phyloP scores from a whole-genome alignment of 2,113 vertebrate species.

The Mustelus asterias region DNA sequence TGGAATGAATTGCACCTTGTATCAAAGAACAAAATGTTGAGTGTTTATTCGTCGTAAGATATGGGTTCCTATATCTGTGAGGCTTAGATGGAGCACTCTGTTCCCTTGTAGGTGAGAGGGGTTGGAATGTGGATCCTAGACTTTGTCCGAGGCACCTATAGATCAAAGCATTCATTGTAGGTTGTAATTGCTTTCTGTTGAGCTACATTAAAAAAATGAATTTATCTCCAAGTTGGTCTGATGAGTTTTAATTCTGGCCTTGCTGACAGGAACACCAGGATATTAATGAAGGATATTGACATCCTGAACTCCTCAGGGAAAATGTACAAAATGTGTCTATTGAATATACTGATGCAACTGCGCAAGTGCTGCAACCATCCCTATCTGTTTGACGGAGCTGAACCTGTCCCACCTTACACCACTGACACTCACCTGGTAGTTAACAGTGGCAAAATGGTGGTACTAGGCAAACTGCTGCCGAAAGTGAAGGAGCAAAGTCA shows the following conservation, averaged over 20 bases:
- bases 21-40: background rate
- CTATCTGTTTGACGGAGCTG: slow-evolving; percentile 92
- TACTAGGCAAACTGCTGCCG: too few relatives aligned
- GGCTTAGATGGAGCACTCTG: background rate
- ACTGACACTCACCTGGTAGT: slow-evolving; percentile 95
- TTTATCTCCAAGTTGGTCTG: background rate
- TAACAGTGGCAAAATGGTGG: too few relatives aligned
- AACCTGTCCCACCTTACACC: slow-evolving; percentile 92
- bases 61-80: background rate
- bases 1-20: background rate
- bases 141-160: background rate
- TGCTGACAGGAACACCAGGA: slow-evolving; percentile 81
- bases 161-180: background rate
- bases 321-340: slow-evolving; percentile 97
- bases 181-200: background rate
- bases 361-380: slow-evolving; percentile 98
- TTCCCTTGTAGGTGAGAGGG: background rate
- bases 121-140: too few relatives aligned
- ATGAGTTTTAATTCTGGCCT: slow-evolving; percentile 36
- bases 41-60: background rate
- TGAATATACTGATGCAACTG: too few relatives aligned
- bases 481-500: too few relatives aligned
- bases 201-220: background rate
- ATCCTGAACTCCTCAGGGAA: slow-evolving; percentile 95
- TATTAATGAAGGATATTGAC: slow-evolving; percentile 98